phyloP scores from a whole-genome alignment of 2,797 vertebrate species.

The Sebastes flavidus region DNA sequence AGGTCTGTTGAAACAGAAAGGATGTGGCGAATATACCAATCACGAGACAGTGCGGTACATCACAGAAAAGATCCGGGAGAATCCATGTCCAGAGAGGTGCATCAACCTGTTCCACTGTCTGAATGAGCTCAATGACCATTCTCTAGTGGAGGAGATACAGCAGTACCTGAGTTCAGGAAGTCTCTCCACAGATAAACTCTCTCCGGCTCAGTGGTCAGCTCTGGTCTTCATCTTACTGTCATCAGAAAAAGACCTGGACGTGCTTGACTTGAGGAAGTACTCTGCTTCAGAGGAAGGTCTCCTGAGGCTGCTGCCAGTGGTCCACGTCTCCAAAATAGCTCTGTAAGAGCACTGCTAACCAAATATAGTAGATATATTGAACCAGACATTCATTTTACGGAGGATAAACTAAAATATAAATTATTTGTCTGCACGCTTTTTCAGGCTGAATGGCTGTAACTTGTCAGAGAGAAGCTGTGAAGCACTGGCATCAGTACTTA shows the following conservation, averaged over 20 bases:
- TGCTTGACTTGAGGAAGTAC: constrained; percentile 37
- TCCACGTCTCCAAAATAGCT: no score
- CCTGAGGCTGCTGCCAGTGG: constrained; percentile 25
- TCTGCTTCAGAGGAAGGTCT: constrained; percentile 38
- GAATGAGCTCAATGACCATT: constrained; percentile 42
- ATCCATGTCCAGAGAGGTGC: constrained; percentile 14
- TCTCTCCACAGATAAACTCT: constrained; percentile 12
- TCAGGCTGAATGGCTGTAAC: constrained; percentile 10
- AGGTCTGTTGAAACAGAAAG: no score
- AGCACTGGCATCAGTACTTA: constrained; percentile 1
- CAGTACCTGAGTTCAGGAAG: neutral
- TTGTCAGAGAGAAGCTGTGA: constrained; percentile 6
- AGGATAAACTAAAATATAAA: no score
- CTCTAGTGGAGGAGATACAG: constrained; percentile 38
- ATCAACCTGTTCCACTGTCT: constrained; percentile 46
- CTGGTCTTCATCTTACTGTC: constrained; percentile 40
- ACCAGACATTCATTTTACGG: no score
- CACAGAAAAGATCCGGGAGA: constrained; percentile 9
- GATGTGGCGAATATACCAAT: no score
- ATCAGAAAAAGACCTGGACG: neutral
- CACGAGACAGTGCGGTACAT: constrained; percentile 15
- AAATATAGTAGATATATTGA: no score
- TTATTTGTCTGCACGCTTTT: no score
- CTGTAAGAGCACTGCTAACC: no score
- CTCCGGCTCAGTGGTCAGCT: constrained; percentile 37